A percentile compares a stretch with the other conserved stretches of the same genome.
Conservation (phyloP, 2,888 invertebrate species). For the Papilio elwesi region DNA sequence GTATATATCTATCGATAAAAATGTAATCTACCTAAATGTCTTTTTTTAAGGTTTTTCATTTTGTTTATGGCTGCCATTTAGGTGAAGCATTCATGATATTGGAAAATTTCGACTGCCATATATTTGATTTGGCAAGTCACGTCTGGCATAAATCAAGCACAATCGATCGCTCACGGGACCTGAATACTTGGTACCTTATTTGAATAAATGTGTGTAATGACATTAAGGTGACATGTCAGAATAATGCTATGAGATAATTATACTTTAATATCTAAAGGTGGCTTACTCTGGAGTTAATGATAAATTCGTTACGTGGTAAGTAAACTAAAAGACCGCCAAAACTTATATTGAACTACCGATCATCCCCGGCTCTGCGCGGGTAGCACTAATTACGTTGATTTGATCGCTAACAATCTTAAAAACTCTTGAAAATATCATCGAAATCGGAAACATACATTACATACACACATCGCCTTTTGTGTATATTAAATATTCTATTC, state of each 20-base stretch:
- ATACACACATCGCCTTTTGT: too few relatives aligned
- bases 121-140: conserved; percentile 28
- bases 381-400: too few relatives aligned
- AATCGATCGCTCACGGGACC: conserved; percentile 13
- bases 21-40: neutral
- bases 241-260: neutral
- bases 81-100: conserved; percentile 18
- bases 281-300: too few relatives aligned
- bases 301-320: too few relatives aligned
- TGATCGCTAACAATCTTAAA: too few relatives aligned
- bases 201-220: conserved; percentile 19
- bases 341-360: too few relatives aligned
- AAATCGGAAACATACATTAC: too few relatives aligned
- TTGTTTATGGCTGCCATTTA: conserved; percentile 18
- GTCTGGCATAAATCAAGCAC: conserved; percentile 25
- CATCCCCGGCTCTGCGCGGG: too few relatives aligned
- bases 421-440: too few relatives aligned
- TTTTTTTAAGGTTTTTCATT: conserved; percentile 1
- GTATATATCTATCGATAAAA: neutral
- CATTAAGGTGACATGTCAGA: conserved; percentile 15
- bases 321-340: too few relatives aligned
- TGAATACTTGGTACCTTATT: conserved; percentile 20
- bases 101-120: conserved; percentile 16
- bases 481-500: too few relatives aligned
- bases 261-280: too few relatives aligned